These are phyloP conservation scores for Balanococcus diminutus DNA, from an alignment of 2,888 invertebrate genomes.

Conservation along the genomic window DNA sequence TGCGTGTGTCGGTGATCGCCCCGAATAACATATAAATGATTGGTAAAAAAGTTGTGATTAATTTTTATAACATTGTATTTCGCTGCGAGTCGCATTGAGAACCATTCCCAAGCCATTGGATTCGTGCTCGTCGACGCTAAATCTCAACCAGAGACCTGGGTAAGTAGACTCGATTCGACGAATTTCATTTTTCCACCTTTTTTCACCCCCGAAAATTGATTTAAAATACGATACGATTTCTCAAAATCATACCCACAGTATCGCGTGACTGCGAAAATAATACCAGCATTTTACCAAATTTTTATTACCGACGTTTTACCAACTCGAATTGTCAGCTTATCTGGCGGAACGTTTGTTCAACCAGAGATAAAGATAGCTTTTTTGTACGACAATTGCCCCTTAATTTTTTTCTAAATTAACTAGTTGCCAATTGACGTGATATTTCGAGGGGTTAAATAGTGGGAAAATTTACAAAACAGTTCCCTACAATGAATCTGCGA, in stretches of 20 bases:
- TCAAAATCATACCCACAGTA: neutral
- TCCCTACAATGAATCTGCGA: too few relatives aligned
- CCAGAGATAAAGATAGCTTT: neutral
- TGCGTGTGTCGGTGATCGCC: slow-evolving; percentile 13
- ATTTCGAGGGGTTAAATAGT: neutral
- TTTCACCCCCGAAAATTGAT: neutral
- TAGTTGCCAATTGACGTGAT: neutral
- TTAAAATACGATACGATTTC: neutral
- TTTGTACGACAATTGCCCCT: neutral
- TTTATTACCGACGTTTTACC: slow-evolving; percentile 25
- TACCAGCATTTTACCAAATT: slow-evolving; percentile 8
- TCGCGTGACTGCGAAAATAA: slow-evolving; percentile 37
- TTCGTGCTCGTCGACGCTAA: neutral
- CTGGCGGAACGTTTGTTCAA: neutral
- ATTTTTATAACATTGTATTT: neutral
- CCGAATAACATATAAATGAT: neutral
- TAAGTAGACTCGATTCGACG: neutral
- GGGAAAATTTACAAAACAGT: too few relatives aligned
- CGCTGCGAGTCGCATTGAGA: neutral
- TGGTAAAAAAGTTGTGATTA: slow-evolving; percentile 25
- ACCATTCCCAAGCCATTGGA: too few relatives aligned
- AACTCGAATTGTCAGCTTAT: neutral
- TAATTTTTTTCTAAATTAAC: neutral
- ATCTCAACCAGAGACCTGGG: neutral
- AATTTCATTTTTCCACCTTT: too few relatives aligned